Evolutionary conservation across 2,888 invertebrate species (phyloP).

Genomic region (Caenorhabditis sulstoni): DNA sequence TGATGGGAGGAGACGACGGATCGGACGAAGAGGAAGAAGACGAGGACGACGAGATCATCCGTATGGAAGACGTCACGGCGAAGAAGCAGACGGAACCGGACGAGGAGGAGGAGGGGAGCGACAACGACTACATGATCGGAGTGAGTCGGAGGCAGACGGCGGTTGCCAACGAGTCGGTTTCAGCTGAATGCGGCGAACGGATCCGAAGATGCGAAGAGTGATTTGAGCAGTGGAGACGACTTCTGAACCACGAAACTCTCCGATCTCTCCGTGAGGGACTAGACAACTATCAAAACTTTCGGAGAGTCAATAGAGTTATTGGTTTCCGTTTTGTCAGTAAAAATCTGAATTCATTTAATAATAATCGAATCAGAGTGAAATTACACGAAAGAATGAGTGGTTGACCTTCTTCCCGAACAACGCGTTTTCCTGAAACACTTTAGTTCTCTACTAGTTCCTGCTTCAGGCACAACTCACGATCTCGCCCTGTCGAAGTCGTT

Average conservation of each 20-base stretch:
- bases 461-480: too few species aligned
- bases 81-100: conserved; percentile 11
- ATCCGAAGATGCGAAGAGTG: conserved; percentile 40
- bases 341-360: conserved; percentile 4
- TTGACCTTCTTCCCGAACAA: conserved; percentile 34
- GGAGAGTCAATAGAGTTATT: too few species aligned
- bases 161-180: background rate
- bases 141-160: background rate
- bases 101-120: conserved; percentile 13
- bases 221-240: conserved; percentile 64
- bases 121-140: conserved; percentile 35
- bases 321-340: too few species aligned
- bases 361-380: background rate
- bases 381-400: conserved; percentile 26
- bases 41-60: conserved; percentile 25
- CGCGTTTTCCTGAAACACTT: conserved; percentile 30
- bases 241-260: too few species aligned
- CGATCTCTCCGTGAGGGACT: too few species aligned
- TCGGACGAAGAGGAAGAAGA: conserved; percentile 51
- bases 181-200: conserved; percentile 16
- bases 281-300: too few species aligned
- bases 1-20: conserved; percentile 78
- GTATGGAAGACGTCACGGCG: conserved; percentile 30
- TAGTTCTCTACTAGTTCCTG: too few species aligned
- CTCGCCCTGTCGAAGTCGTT: conserved; percentile 52